These are phyloP conservation scores for Antheraea mylitta DNA, from an alignment of 1,140 invertebrate species.

Conservation along the genomic window DNA sequence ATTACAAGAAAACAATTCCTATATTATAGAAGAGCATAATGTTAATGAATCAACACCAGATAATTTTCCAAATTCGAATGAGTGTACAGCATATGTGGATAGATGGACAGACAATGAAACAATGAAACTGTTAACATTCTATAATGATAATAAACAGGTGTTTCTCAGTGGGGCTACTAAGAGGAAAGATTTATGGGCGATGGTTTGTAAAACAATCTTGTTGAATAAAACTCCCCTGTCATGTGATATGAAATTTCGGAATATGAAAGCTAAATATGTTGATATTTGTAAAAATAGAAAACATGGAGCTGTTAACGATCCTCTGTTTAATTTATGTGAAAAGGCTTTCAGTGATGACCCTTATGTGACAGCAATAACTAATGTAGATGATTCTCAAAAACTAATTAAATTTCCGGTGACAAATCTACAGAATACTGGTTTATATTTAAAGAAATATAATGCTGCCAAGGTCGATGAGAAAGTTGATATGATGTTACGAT, in stretches of 20 bases:
- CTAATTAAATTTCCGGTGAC: conserved; percentile 26
- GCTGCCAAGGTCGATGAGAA: conserved; percentile 37
- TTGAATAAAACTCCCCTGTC: conserved; percentile 40
- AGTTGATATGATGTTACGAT: conserved; percentile 56
- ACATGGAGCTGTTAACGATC: conserved; percentile 40
- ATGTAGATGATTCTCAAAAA: conserved; percentile 6
- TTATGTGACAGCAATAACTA: conserved; percentile 27
- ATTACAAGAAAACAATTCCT: conserved; percentile 20
- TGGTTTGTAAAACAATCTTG: conserved; percentile 64
- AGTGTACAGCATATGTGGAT: conserved; percentile 23
- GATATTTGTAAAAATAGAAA: conserved; percentile 38
- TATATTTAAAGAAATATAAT: conserved; percentile 42
- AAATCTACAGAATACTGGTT: conserved; percentile 29
- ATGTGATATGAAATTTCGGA: conserved; percentile 54
- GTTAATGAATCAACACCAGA: conserved; percentile 29
- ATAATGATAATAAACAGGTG: conserved; percentile 61
- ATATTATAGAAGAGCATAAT: conserved; percentile 18
- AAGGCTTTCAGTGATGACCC: conserved; percentile 56
- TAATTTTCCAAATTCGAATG: background rate
- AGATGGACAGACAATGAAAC: conserved; percentile 59
- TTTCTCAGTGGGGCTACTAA: conserved; percentile 49
- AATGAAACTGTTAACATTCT: conserved; percentile 56
- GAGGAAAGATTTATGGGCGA: conserved; percentile 59
- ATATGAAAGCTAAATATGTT: conserved; percentile 49
- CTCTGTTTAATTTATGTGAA: conserved; percentile 49